Percentiles rank a stretch among this genome's conserved stretches.
These are phyloP conservation scores for Menura novaehollandiae DNA, from an alignment of 2,113 vertebrate species.

Conservation along the genomic window DNA sequence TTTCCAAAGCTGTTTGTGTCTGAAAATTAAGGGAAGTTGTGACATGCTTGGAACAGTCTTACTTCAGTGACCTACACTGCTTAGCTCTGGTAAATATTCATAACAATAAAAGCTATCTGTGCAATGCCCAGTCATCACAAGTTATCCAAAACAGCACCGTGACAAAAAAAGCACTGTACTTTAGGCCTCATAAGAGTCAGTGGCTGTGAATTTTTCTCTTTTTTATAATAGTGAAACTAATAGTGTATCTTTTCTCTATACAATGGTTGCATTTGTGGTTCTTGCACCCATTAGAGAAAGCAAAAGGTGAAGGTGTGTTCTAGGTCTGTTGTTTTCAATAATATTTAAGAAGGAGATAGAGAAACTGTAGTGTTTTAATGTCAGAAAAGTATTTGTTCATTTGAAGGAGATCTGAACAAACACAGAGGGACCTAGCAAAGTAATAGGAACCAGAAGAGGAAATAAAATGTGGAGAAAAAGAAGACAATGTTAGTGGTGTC, in stretches of 20 bases:
- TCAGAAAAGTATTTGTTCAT: not conserved
- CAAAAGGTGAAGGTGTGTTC: not conserved
- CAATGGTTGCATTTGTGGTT: not conserved
- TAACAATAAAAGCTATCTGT: not conserved
- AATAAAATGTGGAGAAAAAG: not conserved
- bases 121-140: not conserved
- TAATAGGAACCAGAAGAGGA: not conserved
- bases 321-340: not conserved
- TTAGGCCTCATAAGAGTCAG: not conserved
- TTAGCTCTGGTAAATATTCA: not conserved
- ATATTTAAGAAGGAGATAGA: not conserved
- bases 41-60: not conserved
- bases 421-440: not conserved
- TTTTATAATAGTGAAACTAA: not conserved
- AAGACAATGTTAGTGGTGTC: not conserved
- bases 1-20: not conserved
- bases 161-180: not conserved
- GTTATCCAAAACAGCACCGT: not conserved
- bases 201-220: not conserved
- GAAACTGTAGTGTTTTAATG: not conserved
- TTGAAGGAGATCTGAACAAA: not conserved
- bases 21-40: conserved; percentile 28
- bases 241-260: not conserved
- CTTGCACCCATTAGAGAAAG: accelerated
- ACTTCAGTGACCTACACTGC: not conserved